Evolutionary conservation across 1,140 invertebrate genomes (phyloP), one percentile per base, ranked within the genome.

Genomic region (Drosophila nikananu): DNA sequence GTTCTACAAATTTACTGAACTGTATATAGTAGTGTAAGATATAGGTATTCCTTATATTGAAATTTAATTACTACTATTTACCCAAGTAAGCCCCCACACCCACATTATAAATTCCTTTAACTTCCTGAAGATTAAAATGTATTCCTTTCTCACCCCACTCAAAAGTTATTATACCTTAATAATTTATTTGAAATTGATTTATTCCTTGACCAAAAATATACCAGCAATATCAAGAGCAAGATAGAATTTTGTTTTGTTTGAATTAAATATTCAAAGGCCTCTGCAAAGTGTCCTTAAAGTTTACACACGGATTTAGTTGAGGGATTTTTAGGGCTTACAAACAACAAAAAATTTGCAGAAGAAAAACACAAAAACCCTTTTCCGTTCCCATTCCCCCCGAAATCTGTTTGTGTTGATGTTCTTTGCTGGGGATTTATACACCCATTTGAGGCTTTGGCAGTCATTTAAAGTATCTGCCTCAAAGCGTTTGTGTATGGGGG

Each of bases 281-380:
- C 58, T 63, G 81, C 25, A 80, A 83, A 83, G 72, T 80, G 83
- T 86, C 83, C 83, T 87, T 86, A 80, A 83, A 83, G 83, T 86
- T 83, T 83, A 70, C 74, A 86, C 67, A 86, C 68, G 77, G 83
- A 79, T 86, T 86, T 87, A 87, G 83, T 59, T 84, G 41, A 42
- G 32, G 80, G 62, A 82, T 86, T 76, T 82, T 82, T 49, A 62
- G 65, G 61, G 72, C 58, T 71, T 71, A 76, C 27, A 27, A 27
- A 27, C 27, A 65, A 70, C 59, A 63, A 51, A 19, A 12, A 13
- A 52, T 35, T 12, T 25, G 30, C 9, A 44, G 32, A 30, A 51
- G 32, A 58, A 49, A 81, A 72, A 60, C 79, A 80, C 62, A 60
- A 61, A 86, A 70, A 86, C 62, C 68, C 73, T 54, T 66, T 70